Conservation (phyloP, 2,888 invertebrate genomes). For the Aelia acuminata region DNA sequence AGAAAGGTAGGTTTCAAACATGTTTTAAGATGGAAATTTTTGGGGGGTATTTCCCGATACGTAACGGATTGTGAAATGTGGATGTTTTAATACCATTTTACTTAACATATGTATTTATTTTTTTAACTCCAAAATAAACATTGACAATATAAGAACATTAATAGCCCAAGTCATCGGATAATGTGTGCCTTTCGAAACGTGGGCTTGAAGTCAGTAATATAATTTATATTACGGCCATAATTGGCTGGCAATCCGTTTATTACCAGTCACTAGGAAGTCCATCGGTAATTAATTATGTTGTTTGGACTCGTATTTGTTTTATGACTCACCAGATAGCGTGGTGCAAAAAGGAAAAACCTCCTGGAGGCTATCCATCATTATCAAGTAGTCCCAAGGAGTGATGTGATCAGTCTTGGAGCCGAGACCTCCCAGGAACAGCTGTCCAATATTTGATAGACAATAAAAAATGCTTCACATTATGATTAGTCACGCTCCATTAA, state of each 20-base stretch:
- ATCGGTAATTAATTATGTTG: constrained; percentile 43
- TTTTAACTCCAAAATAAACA: not conserved
- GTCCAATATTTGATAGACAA: constrained; percentile 58
- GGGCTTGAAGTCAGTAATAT: constrained; percentile 16
- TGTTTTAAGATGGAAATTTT: too few relatives aligned
- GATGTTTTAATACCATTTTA: too few relatives aligned
- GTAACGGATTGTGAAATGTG: too few relatives aligned
- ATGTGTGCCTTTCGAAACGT: constrained; percentile 17
- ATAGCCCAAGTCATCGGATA: not conserved
- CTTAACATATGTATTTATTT: too few relatives aligned
- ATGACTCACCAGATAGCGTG: constrained; percentile 34
- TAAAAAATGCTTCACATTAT: constrained; percentile 56
- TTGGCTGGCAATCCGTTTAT: constrained; percentile 31
- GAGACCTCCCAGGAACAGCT: constrained; percentile 43
- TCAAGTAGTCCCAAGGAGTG: constrained; percentile 47
- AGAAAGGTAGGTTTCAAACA: too few relatives aligned
- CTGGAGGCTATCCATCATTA: constrained; percentile 3
- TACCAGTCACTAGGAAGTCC: constrained; percentile 8
- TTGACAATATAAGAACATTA: not conserved
- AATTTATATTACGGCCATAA: constrained; percentile 39
- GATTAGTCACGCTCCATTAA: constrained; percentile 57
- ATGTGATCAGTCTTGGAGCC: constrained; percentile 44
- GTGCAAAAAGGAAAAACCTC: constrained; percentile 47
- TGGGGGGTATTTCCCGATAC: too few relatives aligned
- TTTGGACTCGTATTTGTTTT: constrained; percentile 48